phyloP scores from a whole-genome alignment of 2,113 vertebrate species.

The Mungos mungo region DNA sequence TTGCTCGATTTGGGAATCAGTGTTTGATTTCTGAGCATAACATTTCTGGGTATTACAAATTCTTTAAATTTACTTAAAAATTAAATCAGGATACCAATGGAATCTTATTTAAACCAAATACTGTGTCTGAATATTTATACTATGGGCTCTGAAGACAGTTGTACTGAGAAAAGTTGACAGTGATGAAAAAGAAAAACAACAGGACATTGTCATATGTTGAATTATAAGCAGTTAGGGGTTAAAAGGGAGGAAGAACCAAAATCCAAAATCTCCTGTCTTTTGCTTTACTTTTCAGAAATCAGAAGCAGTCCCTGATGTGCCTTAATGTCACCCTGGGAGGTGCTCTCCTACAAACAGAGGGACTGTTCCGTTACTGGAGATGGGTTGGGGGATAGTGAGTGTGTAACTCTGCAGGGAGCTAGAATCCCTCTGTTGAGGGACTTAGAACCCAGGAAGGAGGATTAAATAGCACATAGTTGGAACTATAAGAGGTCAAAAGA shows the following conservation, averaged over 20 bases:
- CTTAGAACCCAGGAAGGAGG: too few species aligned
- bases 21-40: neutral
- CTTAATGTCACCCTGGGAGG: neutral
- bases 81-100: neutral
- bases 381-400: neutral
- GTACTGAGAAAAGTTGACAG: neutral
- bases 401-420: neutral
- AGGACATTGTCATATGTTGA: neutral
- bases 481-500: neutral
- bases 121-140: neutral
- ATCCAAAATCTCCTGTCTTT: neutral
- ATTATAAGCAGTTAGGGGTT: rapidly evolving
- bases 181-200: neutral
- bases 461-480: neutral
- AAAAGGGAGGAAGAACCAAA: rapidly evolving
- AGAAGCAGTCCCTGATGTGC: rapidly evolving
- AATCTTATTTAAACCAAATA: neutral
- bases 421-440: neutral
- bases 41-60: neutral
- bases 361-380: neutral
- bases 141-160: neutral
- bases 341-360: neutral
- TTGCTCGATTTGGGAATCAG: neutral
- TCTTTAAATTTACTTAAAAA: neutral
- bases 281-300: neutral